Evolutionary conservation across 2,113 vertebrate species (phyloP), one percentile per base, ranked within the genome.

Genomic region (Calidris pugnax): DNA sequence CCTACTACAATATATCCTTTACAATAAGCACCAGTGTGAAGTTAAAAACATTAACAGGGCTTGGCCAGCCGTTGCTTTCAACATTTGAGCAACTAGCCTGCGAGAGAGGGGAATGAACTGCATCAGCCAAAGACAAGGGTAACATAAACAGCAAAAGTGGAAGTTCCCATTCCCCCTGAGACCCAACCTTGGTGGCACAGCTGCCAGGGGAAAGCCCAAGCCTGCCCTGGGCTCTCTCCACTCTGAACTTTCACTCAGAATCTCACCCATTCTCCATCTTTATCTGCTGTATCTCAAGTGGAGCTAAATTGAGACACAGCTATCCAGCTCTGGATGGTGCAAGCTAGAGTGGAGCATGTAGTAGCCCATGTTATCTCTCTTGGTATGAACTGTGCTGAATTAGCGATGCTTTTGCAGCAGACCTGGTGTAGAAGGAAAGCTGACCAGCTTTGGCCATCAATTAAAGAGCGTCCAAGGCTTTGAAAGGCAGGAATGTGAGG

Each of bases 191-290:
- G 30, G 33, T 50, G 30, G 23, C 37, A 93, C 37, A 56, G 37
- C 43, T 71, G 51, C 26, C 60, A 75, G 51, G 30, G 41, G 33
- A 57, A 79, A 75, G 19, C 39, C 60, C 53, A 69, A 53, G 5
- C 6, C 50, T 0, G 1, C 13, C 26, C 6, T 0, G 0, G 35
- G 26, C 48, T 48, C 48, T 64, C 30, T 85, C 22, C 24, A 6
- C 47, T 67, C 71, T 10, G 50, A 63, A 62, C 33, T 76, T 57
- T 57, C n/a, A 22, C 48, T 86, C 20, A 30, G 45, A 74, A 14
- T 90, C 53, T 88, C 41, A 43, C 24, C 47, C 33, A 4, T 79
- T 79, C 51, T 79, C 59, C 13, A 8, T 35, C 57, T 91, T 82
- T 74, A 75, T 68, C 87, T 75, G 27, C 30, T 68, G 33, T 21